Base-by-base conservation (phyloP, 2,888 invertebrate species). In the Eilema sororculum region DNA sequence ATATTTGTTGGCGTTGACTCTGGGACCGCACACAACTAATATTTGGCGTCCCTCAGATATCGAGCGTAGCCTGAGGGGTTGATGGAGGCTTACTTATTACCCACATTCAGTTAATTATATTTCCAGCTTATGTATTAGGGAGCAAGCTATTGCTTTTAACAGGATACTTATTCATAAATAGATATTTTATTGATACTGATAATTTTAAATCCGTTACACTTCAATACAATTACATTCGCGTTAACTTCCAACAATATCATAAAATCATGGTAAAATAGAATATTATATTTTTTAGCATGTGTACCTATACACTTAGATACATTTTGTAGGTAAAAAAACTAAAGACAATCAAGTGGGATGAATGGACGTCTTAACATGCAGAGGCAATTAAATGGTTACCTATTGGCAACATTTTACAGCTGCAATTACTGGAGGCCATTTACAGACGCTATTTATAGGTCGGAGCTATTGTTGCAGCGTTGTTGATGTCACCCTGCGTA, bases 401-500 rank as follows among this genome's bases (percentile, higher is more conserved):
- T 41, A 41, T 41, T 41, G 41, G 41, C 41, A 41, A 41, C 41
- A 41, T 41, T 41, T 41, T 41, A 41, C 41, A 41, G 41, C 16
- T 41, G 41, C 41, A 41, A 52, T 20, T 52, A 52, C n/a, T 8
- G 8, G 20, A n/a, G 22, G 4, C 16, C 12, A 61, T 61, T 61
- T 61, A 61, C 22, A 24, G 22, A 22, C 2, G 13, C 61, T 61
- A 22, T 61, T 61, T 61, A 61, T 61, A 37, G 37, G 22, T 37
- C 13, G 16, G 22, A 13, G 33, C 33, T 16, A 16, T 37, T 61
- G 20, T 41, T 37, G 8, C 9, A 41, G 10, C 20, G 13, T 16
- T 41, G 24, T 12, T 41, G 62, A 62, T 62, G 37, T 62, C 24
- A 24, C 24, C 9, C 37, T 20, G 3, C 8, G 9, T 6, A 24